phyloP scores from a whole-genome alignment of 2,888 invertebrate genomes.

The Netelia melanura region DNA sequence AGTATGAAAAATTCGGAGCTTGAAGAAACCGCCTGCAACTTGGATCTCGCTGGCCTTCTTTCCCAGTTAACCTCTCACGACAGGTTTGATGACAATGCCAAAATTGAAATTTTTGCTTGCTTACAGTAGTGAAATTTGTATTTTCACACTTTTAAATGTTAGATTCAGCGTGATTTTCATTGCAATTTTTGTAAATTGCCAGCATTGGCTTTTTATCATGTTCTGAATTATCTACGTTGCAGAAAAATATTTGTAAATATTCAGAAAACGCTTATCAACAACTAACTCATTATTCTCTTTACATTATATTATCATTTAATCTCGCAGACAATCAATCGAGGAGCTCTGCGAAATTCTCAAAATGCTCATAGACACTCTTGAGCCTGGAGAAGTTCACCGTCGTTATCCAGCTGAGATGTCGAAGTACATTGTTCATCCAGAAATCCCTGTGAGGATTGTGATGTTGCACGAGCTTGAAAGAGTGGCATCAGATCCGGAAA shows the following conservation, averaged over 20 bases:
- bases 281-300: neutral
- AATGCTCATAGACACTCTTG: constrained; percentile 70
- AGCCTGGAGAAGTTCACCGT: constrained; percentile 76
- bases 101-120: constrained; percentile 60
- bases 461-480: constrained; percentile 75
- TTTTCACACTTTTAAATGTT: neutral
- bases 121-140: neutral
- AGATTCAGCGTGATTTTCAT: neutral
- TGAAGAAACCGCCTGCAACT: constrained; percentile 71
- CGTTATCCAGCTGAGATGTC: constrained; percentile 76
- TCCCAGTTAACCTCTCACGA: constrained; percentile 78
- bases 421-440: constrained; percentile 72
- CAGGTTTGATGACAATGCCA: constrained; percentile 77
- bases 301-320: constrained; percentile 14
- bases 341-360: constrained; percentile 76
- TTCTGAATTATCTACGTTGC: neutral
- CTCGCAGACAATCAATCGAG: constrained; percentile 74
- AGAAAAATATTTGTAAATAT: neutral
- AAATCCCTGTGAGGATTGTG: constrained; percentile 74
- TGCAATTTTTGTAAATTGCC: neutral
- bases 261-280: neutral
- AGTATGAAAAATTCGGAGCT: constrained; percentile 72
- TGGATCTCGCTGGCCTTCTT: constrained; percentile 76
- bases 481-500: constrained; percentile 68
- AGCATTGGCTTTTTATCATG: neutral